Evolutionary conservation across 1,140 invertebrate species (phyloP).

Genomic region (Drosophila navojoa): DNA sequence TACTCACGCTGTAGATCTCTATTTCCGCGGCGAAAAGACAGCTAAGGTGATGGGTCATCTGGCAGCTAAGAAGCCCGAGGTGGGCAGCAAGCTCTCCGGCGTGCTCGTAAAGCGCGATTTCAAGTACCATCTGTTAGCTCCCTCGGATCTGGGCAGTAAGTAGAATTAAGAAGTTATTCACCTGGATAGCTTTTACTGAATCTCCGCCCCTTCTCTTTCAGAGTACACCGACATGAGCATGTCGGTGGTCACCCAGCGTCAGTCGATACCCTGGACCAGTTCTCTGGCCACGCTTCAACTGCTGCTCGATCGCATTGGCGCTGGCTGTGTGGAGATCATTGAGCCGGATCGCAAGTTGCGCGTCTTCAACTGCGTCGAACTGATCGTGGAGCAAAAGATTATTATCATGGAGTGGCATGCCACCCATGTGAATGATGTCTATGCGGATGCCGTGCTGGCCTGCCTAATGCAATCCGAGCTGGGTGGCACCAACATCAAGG

Average conservation of each 20-base stretch:
- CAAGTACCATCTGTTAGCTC: constrained; percentile 97
- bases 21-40: constrained; percentile 98
- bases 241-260: constrained; percentile 95
- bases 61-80: constrained; percentile 92
- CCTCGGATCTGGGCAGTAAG: constrained; percentile 94
- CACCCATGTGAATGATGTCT: constrained; percentile 98
- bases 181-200: background rate
- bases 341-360: constrained; percentile 89
- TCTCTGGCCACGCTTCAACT: constrained; percentile 91
- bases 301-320: constrained; percentile 91
- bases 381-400: constrained; percentile 93
- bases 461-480: constrained; percentile 91
- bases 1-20: constrained; percentile 95
- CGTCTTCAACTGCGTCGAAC: constrained; percentile 91
- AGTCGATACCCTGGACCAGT: constrained; percentile 94
- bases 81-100: constrained; percentile 93
- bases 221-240: constrained; percentile 98
- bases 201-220: constrained; percentile 66
- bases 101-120: constrained; percentile 99
- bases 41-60: constrained; percentile 98
- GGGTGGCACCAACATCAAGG: constrained; percentile 86
- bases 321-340: constrained; percentile 90
- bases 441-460: constrained; percentile 96
- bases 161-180: constrained; percentile 30
- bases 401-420: constrained; percentile 96